A percentile compares a stretch with the other conserved stretches of the same genome.
phyloP scores from a whole-genome alignment of 1,140 invertebrate genomes.

The Triops cancriformis region DNA sequence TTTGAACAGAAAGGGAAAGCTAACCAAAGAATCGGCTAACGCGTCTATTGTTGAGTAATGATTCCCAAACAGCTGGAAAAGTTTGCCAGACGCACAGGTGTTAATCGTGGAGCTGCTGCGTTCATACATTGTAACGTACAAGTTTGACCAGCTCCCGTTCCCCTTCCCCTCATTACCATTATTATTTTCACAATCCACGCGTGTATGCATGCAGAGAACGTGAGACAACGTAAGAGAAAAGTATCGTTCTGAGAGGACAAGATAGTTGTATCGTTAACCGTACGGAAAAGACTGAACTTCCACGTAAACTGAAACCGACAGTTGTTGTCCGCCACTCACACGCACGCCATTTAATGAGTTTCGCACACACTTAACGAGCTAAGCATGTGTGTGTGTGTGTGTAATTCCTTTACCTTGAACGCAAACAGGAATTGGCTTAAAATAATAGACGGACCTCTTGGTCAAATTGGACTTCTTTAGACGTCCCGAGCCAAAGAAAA shows the following conservation, averaged over 20 bases:
- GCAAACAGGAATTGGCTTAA: not conserved
- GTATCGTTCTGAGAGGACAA: no score
- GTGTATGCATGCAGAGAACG: not conserved
- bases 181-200: not conserved
- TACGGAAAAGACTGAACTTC: no score
- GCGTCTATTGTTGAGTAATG: not conserved
- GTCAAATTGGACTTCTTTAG: not conserved
- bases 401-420: not conserved
- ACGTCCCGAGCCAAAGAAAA: not conserved
- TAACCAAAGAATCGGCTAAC: not conserved
- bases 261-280: no score
- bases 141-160: not conserved
- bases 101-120: not conserved
- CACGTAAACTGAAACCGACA: not conserved
- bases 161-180: not conserved
- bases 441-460: not conserved
- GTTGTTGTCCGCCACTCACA: not conserved
- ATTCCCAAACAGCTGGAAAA: not conserved
- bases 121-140: not conserved
- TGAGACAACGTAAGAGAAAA: not conserved
- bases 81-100: slow-evolving; percentile 6
- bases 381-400: slow-evolving; percentile 10
- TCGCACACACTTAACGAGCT: no score
- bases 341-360: no score
- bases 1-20: no score